These are phyloP conservation scores for Rousettus madagascariensis DNA, from an alignment of 2,797 vertebrate genomes.

Conservation along the genomic window DNA sequence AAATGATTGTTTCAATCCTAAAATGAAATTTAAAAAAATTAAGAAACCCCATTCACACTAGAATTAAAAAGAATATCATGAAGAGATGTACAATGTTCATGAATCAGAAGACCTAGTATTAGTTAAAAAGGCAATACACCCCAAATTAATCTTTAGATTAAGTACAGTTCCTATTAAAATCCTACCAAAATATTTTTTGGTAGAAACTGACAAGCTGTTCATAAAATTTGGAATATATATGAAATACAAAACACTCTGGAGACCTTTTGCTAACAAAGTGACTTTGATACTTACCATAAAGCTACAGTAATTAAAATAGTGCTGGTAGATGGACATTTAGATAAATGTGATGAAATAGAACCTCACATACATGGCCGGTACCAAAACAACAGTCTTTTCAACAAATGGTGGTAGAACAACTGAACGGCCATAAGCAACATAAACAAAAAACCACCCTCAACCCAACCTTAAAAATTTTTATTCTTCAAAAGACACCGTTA, in stretches of 20 bases:
- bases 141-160: background rate
- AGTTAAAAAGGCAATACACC: background rate
- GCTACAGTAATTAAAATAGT: background rate
- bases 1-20: background rate
- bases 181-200: background rate
- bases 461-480: background rate
- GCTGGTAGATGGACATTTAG: background rate
- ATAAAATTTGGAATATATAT: background rate
- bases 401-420: background rate
- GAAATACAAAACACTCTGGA: background rate
- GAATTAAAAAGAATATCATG: background rate
- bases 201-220: background rate
- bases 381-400: background rate
- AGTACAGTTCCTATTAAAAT: background rate
- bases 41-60: background rate
- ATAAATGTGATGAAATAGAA: background rate
- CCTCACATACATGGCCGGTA: background rate
- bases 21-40: background rate
- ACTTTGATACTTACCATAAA: background rate
- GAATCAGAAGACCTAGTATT: background rate
- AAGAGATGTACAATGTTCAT: background rate
- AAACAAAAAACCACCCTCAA: background rate
- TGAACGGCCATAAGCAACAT: background rate
- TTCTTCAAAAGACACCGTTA: slow-evolving; percentile 22
- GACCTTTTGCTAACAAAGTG: background rate